Percentiles rank a stretch among this genome's conserved stretches.
Conservation (phyloP, 2,888 invertebrate species). For the Diarsia dahlii region DNA sequence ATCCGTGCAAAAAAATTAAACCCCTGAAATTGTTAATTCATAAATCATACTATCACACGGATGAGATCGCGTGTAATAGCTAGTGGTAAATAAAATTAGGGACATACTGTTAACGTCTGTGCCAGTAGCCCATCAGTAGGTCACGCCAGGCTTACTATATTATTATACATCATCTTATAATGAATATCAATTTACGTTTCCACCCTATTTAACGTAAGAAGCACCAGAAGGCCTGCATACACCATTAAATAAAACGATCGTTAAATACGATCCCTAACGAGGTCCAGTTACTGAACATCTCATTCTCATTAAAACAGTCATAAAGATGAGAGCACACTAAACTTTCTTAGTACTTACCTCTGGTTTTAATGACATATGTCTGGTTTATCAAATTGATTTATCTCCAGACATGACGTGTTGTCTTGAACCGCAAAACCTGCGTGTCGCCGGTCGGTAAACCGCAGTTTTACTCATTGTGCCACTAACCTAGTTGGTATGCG, state of each 20-base stretch:
- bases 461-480: constrained; percentile 58
- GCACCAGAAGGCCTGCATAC: constrained; percentile 6
- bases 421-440: constrained; percentile 56
- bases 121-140: neutral
- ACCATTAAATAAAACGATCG: constrained; percentile 20
- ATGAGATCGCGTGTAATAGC: too few species aligned
- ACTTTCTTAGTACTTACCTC: constrained; percentile 1
- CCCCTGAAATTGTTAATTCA: too few species aligned
- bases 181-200: neutral
- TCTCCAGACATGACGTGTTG: constrained; percentile 20
- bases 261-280: constrained; percentile 22
- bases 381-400: constrained; percentile 46
- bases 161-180: neutral
- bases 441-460: constrained; percentile 58
- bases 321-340: constrained; percentile 23
- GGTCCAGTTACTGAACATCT: constrained; percentile 23
- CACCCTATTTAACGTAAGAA: neutral
- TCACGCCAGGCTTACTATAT: neutral
- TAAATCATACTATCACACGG: too few species aligned
- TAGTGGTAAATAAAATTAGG: neutral
- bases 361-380: constrained; percentile 23
- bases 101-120: neutral
- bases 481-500: constrained; percentile 66
- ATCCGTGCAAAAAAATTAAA: too few species aligned
- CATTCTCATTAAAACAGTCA: constrained; percentile 27